Conservation (phyloP, 1,140 invertebrate genomes). For the Drosophila setifemur region DNA sequence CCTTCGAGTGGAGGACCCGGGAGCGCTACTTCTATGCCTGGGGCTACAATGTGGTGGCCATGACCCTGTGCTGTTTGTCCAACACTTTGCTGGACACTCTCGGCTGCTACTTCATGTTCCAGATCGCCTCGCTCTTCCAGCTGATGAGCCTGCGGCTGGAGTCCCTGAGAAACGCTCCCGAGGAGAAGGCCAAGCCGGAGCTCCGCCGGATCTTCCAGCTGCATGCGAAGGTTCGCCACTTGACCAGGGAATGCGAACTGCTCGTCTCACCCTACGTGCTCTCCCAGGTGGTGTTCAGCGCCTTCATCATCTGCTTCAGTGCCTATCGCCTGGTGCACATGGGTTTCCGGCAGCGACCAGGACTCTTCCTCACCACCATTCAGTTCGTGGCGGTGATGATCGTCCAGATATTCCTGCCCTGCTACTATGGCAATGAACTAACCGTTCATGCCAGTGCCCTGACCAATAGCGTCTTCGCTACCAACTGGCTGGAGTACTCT, state of each 20-base stretch:
- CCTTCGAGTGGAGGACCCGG: conserved; percentile 64
- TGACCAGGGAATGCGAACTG: conserved; percentile 43
- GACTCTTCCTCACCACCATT: conserved; percentile 58
- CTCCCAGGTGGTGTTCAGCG: conserved; percentile 67
- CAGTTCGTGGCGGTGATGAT: conserved; percentile 68
- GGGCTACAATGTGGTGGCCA: conserved; percentile 57
- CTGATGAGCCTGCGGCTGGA: conserved; percentile 50
- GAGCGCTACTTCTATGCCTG: conserved; percentile 59
- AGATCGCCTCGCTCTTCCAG: conserved; percentile 56
- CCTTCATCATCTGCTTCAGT: conserved; percentile 72
- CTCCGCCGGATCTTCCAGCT: conserved; percentile 42
- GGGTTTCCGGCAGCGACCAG: conserved; percentile 55
- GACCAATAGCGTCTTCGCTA: conserved; percentile 58
- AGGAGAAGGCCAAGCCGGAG: conserved; percentile 29
- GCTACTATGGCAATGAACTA: conserved; percentile 71
- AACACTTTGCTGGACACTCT: conserved; percentile 60
- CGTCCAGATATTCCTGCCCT: conserved; percentile 70
- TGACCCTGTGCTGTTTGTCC: conserved; percentile 59
- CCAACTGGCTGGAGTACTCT: conserved; percentile 70
- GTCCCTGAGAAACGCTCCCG: conserved; percentile 14
- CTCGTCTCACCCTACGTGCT: conserved; percentile 63
- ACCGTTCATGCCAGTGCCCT: conserved; percentile 55
- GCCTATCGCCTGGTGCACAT: conserved; percentile 61
- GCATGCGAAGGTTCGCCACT: conserved; percentile 22
- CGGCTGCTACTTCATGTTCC: conserved; percentile 69